Base-by-base conservation (phyloP, 92 coral and sea anemone genomes). In the Heliopora coerulea region DNA sequence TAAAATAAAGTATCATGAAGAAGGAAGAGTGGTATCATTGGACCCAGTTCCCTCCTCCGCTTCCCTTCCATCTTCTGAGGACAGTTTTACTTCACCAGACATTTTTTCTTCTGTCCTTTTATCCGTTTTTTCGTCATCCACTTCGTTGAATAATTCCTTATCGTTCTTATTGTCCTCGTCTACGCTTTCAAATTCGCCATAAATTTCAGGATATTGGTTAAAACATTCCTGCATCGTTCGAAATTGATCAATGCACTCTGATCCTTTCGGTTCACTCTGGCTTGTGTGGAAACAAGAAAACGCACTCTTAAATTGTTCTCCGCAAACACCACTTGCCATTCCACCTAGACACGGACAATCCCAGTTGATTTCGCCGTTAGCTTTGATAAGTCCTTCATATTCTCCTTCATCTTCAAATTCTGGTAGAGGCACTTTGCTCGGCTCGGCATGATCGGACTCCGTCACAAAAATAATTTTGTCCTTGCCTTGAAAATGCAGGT, bases 261-360 rank as follows among this genome's bases (percentile, higher is more conserved):
- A 84, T 0, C 98, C 98, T 40, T 93, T 93, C 27, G 89, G 88
- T 15, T 93, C 98, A 27, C 74, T 90, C n/a, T 86, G 92, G 67
- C 98, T 93, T 74, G 80, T 81, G 54, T 93, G 98, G 78, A 93
- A 93, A 76, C 98, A 93, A 10, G 98, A 93, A 44, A 93, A 93
- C 3, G 98, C 98, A 17, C 89, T 64, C 57, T 89, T 90, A 56
- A 93, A 93, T 37, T 90, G 89, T 49, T 88, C 91, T 39, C 98
- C 98, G 65, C 98, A 93, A 20, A 96, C 96, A 1, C 98, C 98
- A 42, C 88, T 86, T 1, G 98, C 98, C 98, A 93, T 93, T 5
- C 98, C 98, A 79, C 91, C 96, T 48, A 93, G 76, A 77, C 98
- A 93, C 12, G 98, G 98, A 49, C 98, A 93, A 63, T 93, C 98